Conservation (phyloP, 2,113 vertebrate genomes). For the Chaenogobius annularis region DNA sequence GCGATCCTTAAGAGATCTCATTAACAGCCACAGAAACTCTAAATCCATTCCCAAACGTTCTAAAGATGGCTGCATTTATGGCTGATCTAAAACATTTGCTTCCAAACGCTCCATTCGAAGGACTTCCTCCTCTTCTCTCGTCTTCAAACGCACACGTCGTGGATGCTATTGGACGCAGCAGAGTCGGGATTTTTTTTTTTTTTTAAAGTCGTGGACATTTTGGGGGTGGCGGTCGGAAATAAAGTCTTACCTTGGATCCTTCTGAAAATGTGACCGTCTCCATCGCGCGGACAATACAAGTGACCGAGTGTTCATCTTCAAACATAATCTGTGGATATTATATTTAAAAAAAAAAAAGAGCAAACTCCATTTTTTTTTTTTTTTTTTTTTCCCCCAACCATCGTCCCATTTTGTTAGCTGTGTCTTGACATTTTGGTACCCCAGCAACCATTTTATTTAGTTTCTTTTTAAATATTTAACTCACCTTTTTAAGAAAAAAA, state of each 20-base stretch:
- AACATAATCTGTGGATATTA: slow-evolving; percentile 48
- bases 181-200: background rate
- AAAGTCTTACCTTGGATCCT: slow-evolving; percentile 65
- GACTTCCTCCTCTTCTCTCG: background rate
- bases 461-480: slow-evolving; percentile 78
- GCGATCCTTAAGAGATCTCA: too few relatives aligned
- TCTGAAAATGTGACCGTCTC: slow-evolving; percentile 74
- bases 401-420: slow-evolving; percentile 42
- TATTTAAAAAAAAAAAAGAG: slow-evolving; percentile 52
- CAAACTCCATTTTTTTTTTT: slow-evolving; percentile 34
- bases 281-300: slow-evolving; percentile 58
- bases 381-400: slow-evolving; percentile 32
- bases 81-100: background rate
- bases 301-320: slow-evolving; percentile 62
- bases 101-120: background rate
- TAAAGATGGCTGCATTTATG: too few relatives aligned
- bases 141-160: background rate
- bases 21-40: background rate
- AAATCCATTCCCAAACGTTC: too few relatives aligned
- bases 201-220: slow-evolving; percentile 8
- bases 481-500: slow-evolving; percentile 61
- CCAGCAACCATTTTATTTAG: slow-evolving; percentile 3
- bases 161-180: background rate
- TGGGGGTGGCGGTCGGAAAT: slow-evolving; percentile 21
- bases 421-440: slow-evolving; percentile 20